Base-by-base conservation (phyloP, 2,113 vertebrate species). In the Nothocercus nigrocapillus region DNA sequence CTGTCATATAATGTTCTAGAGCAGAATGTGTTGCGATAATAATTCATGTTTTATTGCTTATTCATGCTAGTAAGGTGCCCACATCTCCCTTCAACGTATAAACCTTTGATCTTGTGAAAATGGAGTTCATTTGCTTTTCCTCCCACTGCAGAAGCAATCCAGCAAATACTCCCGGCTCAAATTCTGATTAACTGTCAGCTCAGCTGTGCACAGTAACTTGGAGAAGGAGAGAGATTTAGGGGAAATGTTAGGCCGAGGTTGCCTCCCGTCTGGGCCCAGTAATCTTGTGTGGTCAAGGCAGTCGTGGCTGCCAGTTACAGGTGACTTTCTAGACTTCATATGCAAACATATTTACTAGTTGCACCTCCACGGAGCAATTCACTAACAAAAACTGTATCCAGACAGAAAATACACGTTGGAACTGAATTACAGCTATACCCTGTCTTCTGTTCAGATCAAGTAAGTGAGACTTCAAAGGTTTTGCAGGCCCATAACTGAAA, bases 41-140 rank as follows among this genome's bases (percentile, higher is more conserved):
- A 83, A 86, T 74, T 85, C 72, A 74, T 76, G 45, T 86, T 94
- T 97, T 83, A 89, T 92, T 91, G 44, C 75, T 84, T 12, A 82
- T 91, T 88, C 64, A 61, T 49, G 80, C 53, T 72, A 89, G 82
- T 88, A 51, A 94, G 79, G 61, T 90, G 76, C 79, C 79, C 36
- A 63, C 0, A 0, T 82, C 70, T 89, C 30, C 47, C 61, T 85
- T 95, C 75, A 78, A 92, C 72, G 47, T 32, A 61, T 5, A 82
- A 93, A 91, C 73, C 66, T 93, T 78, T 94, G 92, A 70, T 94
- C 73, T 56, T 30, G 21, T 82, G 84, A 25, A 94, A 95, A 88
- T 73, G 51, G 74, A 88, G 62, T 85, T 82, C 32, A 89, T 92
- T 95, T 80, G 56, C 92, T 95, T 89, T 82, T 68, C 51, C 47